Evolutionary conservation across 2,113 vertebrate genomes (phyloP), one percentile per base, ranked within the genome.

Genomic region (Percopsis transmontana): DNA sequence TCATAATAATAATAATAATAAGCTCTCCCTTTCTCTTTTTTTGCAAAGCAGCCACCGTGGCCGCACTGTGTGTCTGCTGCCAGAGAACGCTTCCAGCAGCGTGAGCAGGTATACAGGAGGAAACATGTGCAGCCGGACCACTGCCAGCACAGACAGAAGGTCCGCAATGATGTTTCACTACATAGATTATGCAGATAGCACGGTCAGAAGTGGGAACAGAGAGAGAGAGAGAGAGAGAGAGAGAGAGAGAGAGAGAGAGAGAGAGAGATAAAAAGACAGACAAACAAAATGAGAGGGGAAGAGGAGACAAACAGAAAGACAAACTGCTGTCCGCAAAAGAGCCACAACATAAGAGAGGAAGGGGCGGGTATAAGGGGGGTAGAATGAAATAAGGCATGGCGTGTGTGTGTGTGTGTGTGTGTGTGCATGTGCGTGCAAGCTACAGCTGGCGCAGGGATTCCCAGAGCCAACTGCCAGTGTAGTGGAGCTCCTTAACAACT

Each of bases 401-500:
- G 71, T 72, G 24, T 8, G 33, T 45, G 16, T 21, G 12, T 12
- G 44, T 5, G 41, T 57, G 16, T 18, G 40, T 15, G 16, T 33
- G 64, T 4, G 64, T 66, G 79, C 8, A 45, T 54, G 18, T 69
- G 73, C 18, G 76, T 81, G 83, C 59, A 79, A 54, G 77, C 89
- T 91, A 91, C 90, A 92, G 91, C 91, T 92, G 91, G 91, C 87
- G 87, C 78, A 89, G 86, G 89, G 90, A 91, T 91, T 92, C 88
- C 87, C 89, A 89, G 89, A 89, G 87, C 89, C 90, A 92, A 90
- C 89, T 88, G 91, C 85, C 88, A 90, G 88, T 90, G 88, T 90
- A 87, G 89, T 87, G 90, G 87, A 92, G 91, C 91, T 92, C 91
- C 91, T 92, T 91, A 90, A 92, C 91, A 92, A 91, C 91, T 91